phyloP scores from a whole-genome alignment of 2,113 vertebrate species.

The Lipotes vexillifer region DNA sequence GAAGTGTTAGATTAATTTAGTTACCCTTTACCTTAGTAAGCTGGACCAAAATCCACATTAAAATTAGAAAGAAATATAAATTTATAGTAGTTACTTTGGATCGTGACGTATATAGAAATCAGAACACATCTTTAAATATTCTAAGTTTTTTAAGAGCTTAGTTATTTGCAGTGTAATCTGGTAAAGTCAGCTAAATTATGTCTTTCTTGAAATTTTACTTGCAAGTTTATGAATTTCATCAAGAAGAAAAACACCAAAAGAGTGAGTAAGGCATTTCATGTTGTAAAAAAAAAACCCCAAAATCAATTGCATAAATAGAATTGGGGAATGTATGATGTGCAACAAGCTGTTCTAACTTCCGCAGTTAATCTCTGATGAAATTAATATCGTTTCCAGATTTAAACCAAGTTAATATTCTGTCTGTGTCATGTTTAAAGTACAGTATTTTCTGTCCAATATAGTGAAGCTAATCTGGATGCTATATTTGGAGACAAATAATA shows the following conservation, averaged over 20 bases:
- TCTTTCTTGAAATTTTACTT: background rate
- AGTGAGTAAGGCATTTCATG: background rate
- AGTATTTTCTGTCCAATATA: background rate
- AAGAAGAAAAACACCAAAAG: background rate
- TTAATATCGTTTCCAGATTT: background rate
- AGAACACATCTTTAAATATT: background rate
- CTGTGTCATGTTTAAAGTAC: background rate
- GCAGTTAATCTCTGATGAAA: background rate
- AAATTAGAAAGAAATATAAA: background rate
- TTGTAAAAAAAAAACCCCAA: background rate
- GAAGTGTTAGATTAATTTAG: background rate
- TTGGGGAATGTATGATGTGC: background rate
- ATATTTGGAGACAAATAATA: background rate
- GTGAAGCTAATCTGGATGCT: background rate
- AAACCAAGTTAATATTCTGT: background rate
- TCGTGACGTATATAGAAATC: background rate
- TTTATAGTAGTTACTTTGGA: background rate
- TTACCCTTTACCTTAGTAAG: background rate
- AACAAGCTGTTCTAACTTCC: background rate
- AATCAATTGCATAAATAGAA: background rate
- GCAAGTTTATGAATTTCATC: background rate
- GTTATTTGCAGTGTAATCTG: background rate
- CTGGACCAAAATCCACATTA: background rate
- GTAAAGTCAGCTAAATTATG: background rate
- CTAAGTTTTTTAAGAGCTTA: background rate